Evolutionary conservation across 1,140 invertebrate species (phyloP), one percentile per base, ranked within the genome.

Genomic region (Odontomachus brunneus): DNA sequence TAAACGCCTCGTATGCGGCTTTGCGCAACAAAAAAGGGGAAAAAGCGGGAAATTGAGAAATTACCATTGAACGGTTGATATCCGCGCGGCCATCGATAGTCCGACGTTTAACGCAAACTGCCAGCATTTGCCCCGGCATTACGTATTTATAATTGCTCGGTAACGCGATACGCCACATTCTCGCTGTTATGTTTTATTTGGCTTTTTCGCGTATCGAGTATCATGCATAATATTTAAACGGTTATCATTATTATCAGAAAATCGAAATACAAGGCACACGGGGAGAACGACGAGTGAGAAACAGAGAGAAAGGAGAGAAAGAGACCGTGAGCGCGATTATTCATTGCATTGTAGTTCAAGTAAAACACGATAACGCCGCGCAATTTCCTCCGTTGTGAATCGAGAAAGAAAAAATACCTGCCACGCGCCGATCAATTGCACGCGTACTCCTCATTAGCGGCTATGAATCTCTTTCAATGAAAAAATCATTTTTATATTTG

Each of bases 111-210:
- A 69, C 33, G 48, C 17, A 51, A 67, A 78, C 69, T 78, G 69
- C 14, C 22, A 49, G 33, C 33, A 22, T 69, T 33, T 24, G 29
- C 49, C 33, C 49, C 38, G 5, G 51, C 17, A 69, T 69, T 67
- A 67, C 17, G 63, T 55, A 78, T 69, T 78, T 78, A 78, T 78
- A 78, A 78, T 78, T 78, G 33, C 49, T 69, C 51, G 4, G 26
- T 78, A 78, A 78, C 22, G 51, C 49, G 29, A 55, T 67, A 19
- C 44, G 57, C 24, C 12, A 17, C 26, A 60, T 65, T 76, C 53
- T 53, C 26, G 19, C 7, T 11, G 4, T 17, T 33, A n/a, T 15
- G 9, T 48, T 76, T 44, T 24, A 67, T 22, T 49, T 26, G n/a
- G 14, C 24, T 14, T n/a, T 17, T 12, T 3, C 14, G 29, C 19